Conservation (phyloP, 2,113 vertebrate genomes). For the Myrmophylax atrothorax region DNA sequence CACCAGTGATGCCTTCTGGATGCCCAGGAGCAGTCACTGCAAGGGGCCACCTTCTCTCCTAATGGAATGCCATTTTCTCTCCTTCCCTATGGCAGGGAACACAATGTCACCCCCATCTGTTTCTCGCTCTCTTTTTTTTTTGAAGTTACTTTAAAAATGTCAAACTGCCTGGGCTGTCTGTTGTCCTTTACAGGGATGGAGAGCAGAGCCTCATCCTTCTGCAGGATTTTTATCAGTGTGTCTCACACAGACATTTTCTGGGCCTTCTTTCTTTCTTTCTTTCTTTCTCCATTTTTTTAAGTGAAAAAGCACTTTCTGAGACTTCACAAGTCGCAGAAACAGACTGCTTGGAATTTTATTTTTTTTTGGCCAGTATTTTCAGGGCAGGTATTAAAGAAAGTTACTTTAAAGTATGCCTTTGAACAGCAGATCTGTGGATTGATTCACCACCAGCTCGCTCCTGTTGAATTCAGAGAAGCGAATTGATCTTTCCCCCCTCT, state of each 20-base stretch:
- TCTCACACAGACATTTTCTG: background rate
- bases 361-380: background rate
- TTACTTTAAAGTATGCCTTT: background rate
- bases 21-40: background rate
- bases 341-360: background rate
- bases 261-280: background rate
- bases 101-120: background rate
- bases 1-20: background rate
- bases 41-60: background rate
- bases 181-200: background rate
- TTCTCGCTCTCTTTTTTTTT: background rate
- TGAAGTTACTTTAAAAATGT: background rate
- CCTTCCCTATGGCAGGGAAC: background rate
- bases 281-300: background rate
- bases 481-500: background rate
- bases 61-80: conserved; percentile 1
- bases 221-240: background rate
- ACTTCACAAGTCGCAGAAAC: background rate
- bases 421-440: background rate
- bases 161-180: background rate
- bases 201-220: background rate
- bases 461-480: background rate
- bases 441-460: background rate
- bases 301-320: background rate
- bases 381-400: background rate